Base-by-base conservation (phyloP, 2,888 invertebrate genomes). In the Poecilus cupreus region DNA sequence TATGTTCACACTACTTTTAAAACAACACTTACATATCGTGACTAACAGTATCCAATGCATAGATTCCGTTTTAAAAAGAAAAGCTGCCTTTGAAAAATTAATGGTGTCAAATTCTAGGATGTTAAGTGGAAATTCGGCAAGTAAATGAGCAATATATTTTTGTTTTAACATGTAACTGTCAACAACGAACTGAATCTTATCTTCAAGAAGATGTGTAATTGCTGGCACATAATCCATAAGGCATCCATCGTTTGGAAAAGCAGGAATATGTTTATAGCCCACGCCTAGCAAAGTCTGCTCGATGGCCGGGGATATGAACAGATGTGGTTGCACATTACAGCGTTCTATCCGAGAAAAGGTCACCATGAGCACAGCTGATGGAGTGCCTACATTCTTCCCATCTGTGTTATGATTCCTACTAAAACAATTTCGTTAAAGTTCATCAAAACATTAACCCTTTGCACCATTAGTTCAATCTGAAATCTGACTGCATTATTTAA, bases 31-130 rank as follows among this genome's bases (percentile, higher is more conserved):
- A 72, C 46, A 16, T 64, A 78, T 43, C 39, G 10, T 20, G 3
- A 94, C 90, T 83, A 91, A 90, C 24, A 94, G 88, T 68, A 94
- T 89, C 89, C 92, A 93, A 87, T 92, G 91, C 86, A 93, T 93
- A 86, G 91, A 91, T 85, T 92, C 91, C 87, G 91, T 90, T 87
- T 93, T 92, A 87, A 93, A 91, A 24, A 94, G 86, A 84, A 94
- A 92, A 16, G 91, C 90, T 16, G 92, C 91, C 83, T 88, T 89
- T 13, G 85, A 86, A 85, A 90, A 91, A 4, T 85, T 85, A 39
- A 88, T 86, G 72, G 88, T 86, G 86, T 92, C 91, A 86, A 90
- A 91, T 85, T 92, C 91, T 22, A 91, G 82, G 43, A 91, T 86
- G 76, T 88, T 88, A 75, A 88, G 86, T 70, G 89, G 88, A 86